A percentile compares a stretch with the other conserved stretches of the same genome.
Conservation (phyloP, 2,797 vertebrate genomes). For the Manis pentadactyla region DNA sequence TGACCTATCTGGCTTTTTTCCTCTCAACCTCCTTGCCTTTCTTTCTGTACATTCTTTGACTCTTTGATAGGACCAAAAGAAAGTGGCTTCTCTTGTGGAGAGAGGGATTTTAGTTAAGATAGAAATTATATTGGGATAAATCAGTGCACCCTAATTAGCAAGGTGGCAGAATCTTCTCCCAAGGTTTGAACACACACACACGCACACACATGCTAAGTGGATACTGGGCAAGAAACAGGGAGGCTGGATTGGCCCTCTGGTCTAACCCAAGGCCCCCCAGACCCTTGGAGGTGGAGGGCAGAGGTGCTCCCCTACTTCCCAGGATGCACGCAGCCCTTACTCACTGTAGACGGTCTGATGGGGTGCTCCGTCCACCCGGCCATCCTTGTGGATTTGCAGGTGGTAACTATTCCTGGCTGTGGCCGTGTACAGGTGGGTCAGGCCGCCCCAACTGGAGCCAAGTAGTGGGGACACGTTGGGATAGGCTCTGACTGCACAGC, state of each 20-base stretch:
- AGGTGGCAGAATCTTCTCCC: not conserved
- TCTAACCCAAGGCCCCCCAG: not conserved
- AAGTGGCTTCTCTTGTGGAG: not conserved
- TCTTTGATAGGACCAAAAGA: not conserved
- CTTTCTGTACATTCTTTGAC: not conserved
- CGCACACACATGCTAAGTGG: not conserved
- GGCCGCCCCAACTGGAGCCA: slow-evolving; percentile 91
- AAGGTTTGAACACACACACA: not conserved
- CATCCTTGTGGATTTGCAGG: slow-evolving; percentile 88
- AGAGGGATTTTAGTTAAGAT: not conserved
- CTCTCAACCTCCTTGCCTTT: not conserved
- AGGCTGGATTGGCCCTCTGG: not conserved
- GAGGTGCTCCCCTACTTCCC: not conserved
- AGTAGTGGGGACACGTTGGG: slow-evolving; percentile 93
- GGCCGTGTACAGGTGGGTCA: slow-evolving; percentile 95
- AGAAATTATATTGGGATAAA: slow-evolving; percentile 10
- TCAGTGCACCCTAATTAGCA: not conserved
- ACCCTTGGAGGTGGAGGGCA: not conserved
- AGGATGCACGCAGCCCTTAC: slow-evolving; percentile 69
- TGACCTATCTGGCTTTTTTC: not conserved
- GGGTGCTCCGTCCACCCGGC: slow-evolving; percentile 83
- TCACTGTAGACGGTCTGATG: slow-evolving; percentile 91
- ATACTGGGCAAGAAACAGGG: not conserved
- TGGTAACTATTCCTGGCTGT: slow-evolving; percentile 93
- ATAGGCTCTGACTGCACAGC: slow-evolving; percentile 82